Evolutionary conservation across 2,113 vertebrate species (phyloP), one percentile per base, ranked within the genome.

Genomic region (Trematocara unimaculatum): DNA sequence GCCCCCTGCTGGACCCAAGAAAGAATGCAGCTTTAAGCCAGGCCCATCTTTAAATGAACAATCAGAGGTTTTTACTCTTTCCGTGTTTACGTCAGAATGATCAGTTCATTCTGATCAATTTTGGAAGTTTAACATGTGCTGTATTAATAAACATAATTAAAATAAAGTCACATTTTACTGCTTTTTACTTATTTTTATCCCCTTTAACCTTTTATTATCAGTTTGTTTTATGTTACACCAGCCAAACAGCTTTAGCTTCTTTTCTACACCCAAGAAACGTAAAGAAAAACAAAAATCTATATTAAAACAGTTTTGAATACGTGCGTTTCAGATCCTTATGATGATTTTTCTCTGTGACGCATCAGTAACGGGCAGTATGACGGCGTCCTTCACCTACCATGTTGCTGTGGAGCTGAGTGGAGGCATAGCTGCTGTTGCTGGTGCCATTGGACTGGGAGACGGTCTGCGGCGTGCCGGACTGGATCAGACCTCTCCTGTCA

Each of bases 401-500:
- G 95, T 97, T 97, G 88, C 96, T 97, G 93, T 97, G 97, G 14
- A 97, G 96, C 62, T 97, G 97, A 13, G 97, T 97, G 88, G 97
- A 96, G 87, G 97, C 95, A 0, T 97, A 98, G 87, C 96, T 94
- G 78, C 96, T 93, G 70, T 96, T 93, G 92, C 56, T 94, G 93
- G 97, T 96, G 87, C 97, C 98, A 9, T 97, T 97, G 82, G 97
- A 96, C 42, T 98, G 97, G 62, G 96, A 92, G 42, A 94, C 94
- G 47, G 97, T 95, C 90, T 98, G 98, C 0, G 96, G 96, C 0
- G 96, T 96, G 89, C 98, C 98, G 0, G 97, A 96, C 84, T 97
- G 97, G 88, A 99, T 94, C 92, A 97, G 96, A 89, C 98, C 98
- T 96, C 98, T 96, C 95, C 98, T 96, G 96, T 99, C 97, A 85